Evolutionary conservation across 35 echinoderm and acorn worm species (phyloP), one percentile per base, ranked within the genome.

Genomic region (Ptychodera flava): DNA sequence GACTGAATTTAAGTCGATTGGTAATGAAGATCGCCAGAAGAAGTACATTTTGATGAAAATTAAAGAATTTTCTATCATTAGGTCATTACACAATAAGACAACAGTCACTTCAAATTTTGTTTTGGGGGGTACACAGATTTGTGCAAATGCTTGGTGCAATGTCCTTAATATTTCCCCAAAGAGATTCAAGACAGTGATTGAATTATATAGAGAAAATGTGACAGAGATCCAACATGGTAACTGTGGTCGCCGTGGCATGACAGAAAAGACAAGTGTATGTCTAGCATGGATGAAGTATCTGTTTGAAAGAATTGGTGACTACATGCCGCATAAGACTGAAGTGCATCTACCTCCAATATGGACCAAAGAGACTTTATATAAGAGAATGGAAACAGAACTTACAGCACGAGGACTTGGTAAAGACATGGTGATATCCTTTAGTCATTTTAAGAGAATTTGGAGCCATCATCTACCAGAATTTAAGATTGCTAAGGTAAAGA

Each of bases 241-340:
- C 33, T 31, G 45, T 16, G 86, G 86, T 29, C 29, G 38, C 15
- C 1, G 1, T 30, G 45, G 86, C 27, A 87, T 31, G 35, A n/a
- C 77, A 31, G 28, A 28, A 27, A 87, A 37, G 35, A 87, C 86
- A 0, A 29, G 79, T 1, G 0, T 80, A 28, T 30, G 77, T 37
- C 45, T 79, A 28, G 86, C 86, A 16, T 87, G 86, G 86, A 87
- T 87, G 86, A 87, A 12, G 15, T 30, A 87, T 14, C 32, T 87
- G 22, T 87, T 87, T 30, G 80, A 87, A 15, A 80, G 30, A 35
- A 37, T 87, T 16, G 86, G 86, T 36, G 86, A 87, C 31, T 87
- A 87, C 86, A 87, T 87, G 86, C 86, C 77, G 27, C 86, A 87
- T 87, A 87, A 87, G 77, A 2, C 32, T 36, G 77, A 37, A 6